Evolutionary conservation across 35 echinoderm and acorn worm species (phyloP).

Genomic region (Apostichopus californicus): DNA sequence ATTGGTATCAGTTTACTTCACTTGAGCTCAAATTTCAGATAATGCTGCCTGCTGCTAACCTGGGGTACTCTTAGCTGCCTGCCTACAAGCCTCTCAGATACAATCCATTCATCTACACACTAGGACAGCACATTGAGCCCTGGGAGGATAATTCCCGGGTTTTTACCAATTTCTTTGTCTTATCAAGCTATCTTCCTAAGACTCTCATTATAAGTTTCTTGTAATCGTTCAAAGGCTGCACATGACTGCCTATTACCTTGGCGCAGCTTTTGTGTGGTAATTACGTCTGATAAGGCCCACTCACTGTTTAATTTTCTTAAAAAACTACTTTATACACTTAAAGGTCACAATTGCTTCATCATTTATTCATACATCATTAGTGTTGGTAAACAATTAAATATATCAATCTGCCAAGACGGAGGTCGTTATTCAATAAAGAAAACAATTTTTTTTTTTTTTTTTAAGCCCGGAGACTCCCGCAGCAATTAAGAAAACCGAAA

Average conservation of each 20-base stretch:
- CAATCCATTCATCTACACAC: background rate
- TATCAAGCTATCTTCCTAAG: background rate
- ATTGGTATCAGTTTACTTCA: background rate
- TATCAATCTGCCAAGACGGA: background rate
- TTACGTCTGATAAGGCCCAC: background rate
- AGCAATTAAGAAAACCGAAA: too few relatives aligned
- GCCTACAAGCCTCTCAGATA: background rate
- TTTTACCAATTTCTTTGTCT: background rate
- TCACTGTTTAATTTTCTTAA: background rate
- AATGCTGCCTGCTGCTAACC: background rate
- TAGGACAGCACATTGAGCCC: background rate
- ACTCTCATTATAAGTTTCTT: background rate
- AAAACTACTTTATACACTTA: background rate
- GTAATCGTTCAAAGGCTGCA: background rate
- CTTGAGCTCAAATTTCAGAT: slow-evolving; percentile 4
- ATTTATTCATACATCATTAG: background rate
- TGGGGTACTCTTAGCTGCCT: too few relatives aligned
- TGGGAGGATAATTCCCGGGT: background rate
- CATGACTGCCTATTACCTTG: background rate
- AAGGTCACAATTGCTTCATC: background rate
- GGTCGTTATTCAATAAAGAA: too few relatives aligned
- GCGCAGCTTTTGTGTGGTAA: background rate
- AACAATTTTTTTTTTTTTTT: too few relatives aligned
- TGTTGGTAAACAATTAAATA: background rate
- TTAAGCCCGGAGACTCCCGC: too few relatives aligned